Evolutionary conservation across 2,888 invertebrate genomes (phyloP).

Genomic region (Epirrhoe alternata): DNA sequence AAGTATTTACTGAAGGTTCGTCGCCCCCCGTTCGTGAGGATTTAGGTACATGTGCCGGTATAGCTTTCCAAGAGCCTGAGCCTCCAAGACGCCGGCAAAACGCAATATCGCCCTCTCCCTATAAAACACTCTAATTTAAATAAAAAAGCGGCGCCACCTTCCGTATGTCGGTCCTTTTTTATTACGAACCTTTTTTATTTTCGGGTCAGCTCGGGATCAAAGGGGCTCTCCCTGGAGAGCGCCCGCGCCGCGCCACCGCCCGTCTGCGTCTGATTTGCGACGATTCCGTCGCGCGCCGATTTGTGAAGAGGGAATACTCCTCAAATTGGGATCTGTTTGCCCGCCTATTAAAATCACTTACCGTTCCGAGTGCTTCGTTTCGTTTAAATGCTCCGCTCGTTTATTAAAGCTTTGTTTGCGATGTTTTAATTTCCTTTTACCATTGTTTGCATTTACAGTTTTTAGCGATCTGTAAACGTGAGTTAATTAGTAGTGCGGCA

Average conservation of each 20-base stretch:
- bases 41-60: constrained; percentile 66
- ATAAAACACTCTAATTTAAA: constrained; percentile 86
- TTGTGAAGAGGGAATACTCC: constrained; percentile 82
- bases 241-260: constrained; percentile 55
- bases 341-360: constrained; percentile 82
- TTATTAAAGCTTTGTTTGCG: constrained; percentile 57
- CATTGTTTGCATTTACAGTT: constrained; percentile 45
- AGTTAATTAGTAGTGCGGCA: constrained; percentile 44
- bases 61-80: constrained; percentile 74
- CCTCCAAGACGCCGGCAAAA: constrained; percentile 80
- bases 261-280: constrained; percentile 80
- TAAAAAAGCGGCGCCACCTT: constrained; percentile 85
- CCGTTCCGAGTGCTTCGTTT: constrained; percentile 63
- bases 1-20: constrained; percentile 68
- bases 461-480: constrained; percentile 41
- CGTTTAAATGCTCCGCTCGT: constrained; percentile 59
- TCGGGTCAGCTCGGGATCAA: constrained; percentile 85
- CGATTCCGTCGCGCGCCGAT: constrained; percentile 79
- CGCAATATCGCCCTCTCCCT: constrained; percentile 83
- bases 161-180: constrained; percentile 85
- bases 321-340: constrained; percentile 80
- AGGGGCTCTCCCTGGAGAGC: constrained; percentile 80
- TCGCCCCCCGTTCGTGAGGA: constrained; percentile 60
- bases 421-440: constrained; percentile 51
- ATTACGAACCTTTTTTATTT: constrained; percentile 85